Conservation (phyloP, 1,140 invertebrate species). For the Conopomorpha cramerella region DNA sequence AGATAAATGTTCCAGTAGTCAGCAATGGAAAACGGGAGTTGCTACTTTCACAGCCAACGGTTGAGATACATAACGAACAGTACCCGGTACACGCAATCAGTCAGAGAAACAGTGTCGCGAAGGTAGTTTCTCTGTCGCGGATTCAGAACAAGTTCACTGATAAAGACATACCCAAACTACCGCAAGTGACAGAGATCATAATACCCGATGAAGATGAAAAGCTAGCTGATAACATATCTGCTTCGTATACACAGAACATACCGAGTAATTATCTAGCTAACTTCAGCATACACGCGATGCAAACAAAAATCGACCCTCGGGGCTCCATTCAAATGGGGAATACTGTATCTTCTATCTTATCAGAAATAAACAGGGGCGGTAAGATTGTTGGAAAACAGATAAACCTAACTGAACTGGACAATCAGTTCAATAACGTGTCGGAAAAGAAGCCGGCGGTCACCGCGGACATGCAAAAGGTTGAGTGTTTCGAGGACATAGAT, state of each 20-base stretch:
- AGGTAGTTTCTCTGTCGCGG: constrained; percentile 46
- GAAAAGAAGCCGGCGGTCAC: constrained; percentile 16
- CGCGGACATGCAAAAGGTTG: constrained; percentile 33
- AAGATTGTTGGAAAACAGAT: constrained; percentile 41
- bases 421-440: constrained; percentile 34
- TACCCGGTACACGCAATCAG: constrained; percentile 37
- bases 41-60: constrained; percentile 53
- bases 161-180: constrained; percentile 64
- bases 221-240: constrained; percentile 25
- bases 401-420: constrained; percentile 45
- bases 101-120: constrained; percentile 43
- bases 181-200: constrained; percentile 66
- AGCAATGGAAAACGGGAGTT: constrained; percentile 55
- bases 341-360: constrained; percentile 64
- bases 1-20: constrained; percentile 66
- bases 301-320: constrained; percentile 52
- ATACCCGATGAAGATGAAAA: constrained; percentile 65
- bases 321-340: constrained; percentile 64
- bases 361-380: constrained; percentile 61
- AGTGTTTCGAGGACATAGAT: constrained; percentile 54
- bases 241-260: constrained; percentile 23
- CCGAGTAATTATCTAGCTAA: constrained; percentile 38
- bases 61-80: constrained; percentile 56
- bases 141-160: constrained; percentile 58
- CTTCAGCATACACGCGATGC: constrained; percentile 39